phyloP scores from a whole-genome alignment of 2,113 vertebrate species.

The Pterocles gutturalis region DNA sequence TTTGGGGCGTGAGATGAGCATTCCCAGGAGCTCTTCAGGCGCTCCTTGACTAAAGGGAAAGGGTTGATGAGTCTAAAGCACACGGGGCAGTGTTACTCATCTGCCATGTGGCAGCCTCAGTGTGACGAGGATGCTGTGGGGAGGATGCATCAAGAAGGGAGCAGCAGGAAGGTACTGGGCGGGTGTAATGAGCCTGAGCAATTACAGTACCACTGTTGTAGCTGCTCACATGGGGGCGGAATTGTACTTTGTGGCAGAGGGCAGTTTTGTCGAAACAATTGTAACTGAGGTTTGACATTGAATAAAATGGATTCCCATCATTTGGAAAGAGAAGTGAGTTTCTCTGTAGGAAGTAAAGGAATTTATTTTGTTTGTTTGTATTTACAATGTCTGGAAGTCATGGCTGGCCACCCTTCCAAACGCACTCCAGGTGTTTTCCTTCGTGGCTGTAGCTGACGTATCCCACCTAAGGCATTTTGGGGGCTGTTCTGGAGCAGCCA shows the following conservation, averaged over 20 bases:
- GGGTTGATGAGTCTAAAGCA: background rate
- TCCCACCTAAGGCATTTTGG: background rate
- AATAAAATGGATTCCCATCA: background rate
- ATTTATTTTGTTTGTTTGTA: background rate
- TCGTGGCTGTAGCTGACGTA: background rate
- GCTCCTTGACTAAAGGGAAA: background rate
- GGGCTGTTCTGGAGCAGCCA: background rate
- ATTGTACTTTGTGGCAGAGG: background rate
- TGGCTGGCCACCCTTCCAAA: background rate
- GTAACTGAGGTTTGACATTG: background rate
- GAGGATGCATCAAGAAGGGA: background rate
- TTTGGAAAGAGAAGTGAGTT: background rate
- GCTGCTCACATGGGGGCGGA: background rate
- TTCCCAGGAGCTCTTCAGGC: too few species aligned
- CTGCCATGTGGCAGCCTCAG: background rate
- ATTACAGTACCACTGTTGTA: background rate
- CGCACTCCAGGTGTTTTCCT: background rate
- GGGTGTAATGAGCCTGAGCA: background rate
- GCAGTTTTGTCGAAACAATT: background rate
- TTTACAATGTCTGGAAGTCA: background rate
- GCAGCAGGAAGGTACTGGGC: background rate
- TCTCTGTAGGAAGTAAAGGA: background rate
- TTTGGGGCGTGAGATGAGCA: background rate
- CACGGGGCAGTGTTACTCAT: rapidly evolving
- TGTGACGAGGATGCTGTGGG: background rate